Conservation (phyloP, 2,797 vertebrate genomes). For the Vultur gryphus region DNA sequence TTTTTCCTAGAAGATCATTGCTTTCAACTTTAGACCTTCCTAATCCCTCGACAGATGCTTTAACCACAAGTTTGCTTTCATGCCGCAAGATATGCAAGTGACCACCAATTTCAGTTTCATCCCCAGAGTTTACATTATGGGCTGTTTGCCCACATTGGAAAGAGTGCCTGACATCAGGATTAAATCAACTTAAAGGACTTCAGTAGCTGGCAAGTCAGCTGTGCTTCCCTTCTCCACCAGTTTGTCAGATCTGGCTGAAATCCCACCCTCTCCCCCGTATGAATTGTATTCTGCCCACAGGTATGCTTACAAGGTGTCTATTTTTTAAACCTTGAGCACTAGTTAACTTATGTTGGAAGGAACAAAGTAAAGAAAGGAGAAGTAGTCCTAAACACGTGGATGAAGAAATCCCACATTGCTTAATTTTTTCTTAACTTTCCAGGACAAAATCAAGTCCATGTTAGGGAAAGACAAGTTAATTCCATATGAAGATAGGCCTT, state of each 20-base stretch:
- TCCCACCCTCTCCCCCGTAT: background rate
- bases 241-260: background rate
- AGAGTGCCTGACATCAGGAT: constrained; percentile 31
- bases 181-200: constrained; percentile 33
- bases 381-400: background rate
- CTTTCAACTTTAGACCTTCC: constrained; percentile 73
- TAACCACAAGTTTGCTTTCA: constrained; percentile 68
- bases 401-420: background rate
- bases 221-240: background rate
- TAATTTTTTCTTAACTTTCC: background rate
- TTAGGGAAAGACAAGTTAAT: background rate
- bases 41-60: constrained; percentile 59
- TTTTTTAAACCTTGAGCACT: background rate
- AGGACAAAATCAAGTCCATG: background rate
- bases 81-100: constrained; percentile 45
- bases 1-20: constrained; percentile 43
- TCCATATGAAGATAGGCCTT: background rate
- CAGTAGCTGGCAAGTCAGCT: background rate
- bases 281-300: background rate
- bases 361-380: background rate
- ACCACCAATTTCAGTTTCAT: constrained; percentile 32
- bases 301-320: background rate
- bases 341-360: background rate
- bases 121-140: constrained; percentile 35
- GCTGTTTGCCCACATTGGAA: constrained; percentile 53